Percentiles rank a stretch among this genome's conserved stretches.
Evolutionary conservation across 2,888 invertebrate species (phyloP).

Genomic region (Rhagium mordax): DNA sequence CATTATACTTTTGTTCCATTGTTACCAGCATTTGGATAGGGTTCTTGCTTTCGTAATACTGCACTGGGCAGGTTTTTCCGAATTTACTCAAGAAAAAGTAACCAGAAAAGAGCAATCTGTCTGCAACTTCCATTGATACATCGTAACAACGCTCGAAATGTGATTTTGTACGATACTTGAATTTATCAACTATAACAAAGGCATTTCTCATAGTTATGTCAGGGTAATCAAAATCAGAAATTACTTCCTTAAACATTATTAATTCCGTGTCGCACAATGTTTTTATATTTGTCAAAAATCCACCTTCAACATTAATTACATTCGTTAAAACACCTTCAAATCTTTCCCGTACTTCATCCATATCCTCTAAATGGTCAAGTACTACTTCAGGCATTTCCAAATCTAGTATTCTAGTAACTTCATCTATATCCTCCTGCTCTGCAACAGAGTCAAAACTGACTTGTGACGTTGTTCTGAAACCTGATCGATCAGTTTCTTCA

Average conservation of each 20-base stretch:
- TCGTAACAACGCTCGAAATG: conserved; percentile 75
- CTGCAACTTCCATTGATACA: conserved; percentile 72
- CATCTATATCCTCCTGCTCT: conserved; percentile 71
- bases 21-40: conserved; percentile 72
- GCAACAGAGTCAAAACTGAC: conserved; percentile 69
- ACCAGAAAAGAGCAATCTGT: conserved; percentile 73
- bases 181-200: conserved; percentile 59
- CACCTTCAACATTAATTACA: conserved; percentile 69
- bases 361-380: conserved; percentile 72
- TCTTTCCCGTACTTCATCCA: conserved; percentile 70
- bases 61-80: conserved; percentile 78
- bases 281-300: conserved; percentile 68
- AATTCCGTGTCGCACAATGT: conserved; percentile 68
- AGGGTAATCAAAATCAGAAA: conserved; percentile 66
- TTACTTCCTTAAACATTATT: conserved; percentile 70
- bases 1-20: conserved; percentile 66
- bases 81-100: conserved; percentile 78
- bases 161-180: conserved; percentile 71
- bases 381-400: conserved; percentile 69
- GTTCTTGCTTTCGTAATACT: conserved; percentile 71
- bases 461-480: conserved; percentile 49
- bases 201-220: conserved; percentile 59
- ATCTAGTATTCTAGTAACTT: conserved; percentile 65
- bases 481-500: conserved; percentile 16
- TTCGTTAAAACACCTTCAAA: conserved; percentile 70